A percentile compares a stretch with the other conserved stretches of the same genome.
These are phyloP conservation scores for Catostylus mosaicus DNA, from an alignment of 30 jellyfish, hydroid and myxozoan genomes.

Conservation along the genomic window DNA sequence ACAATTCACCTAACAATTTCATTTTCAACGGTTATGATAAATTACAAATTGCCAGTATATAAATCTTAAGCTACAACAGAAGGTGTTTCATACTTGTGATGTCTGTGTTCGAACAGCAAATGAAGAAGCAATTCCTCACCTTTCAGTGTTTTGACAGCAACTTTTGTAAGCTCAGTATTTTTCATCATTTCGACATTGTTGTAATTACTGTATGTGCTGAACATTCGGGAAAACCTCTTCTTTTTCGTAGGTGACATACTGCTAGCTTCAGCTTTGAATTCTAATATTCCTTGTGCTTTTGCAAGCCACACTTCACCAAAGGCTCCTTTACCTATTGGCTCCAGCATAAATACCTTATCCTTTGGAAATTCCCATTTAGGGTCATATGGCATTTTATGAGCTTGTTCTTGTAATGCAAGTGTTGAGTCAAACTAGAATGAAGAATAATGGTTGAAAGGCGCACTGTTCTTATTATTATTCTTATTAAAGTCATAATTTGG, in stretches of 20 bases:
- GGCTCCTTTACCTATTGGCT: conserved; percentile 92
- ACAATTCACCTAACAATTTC: too few species aligned
- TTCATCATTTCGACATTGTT: conserved; percentile 22
- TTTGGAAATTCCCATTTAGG: conserved; percentile 98
- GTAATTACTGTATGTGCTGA: conserved; percentile 29
- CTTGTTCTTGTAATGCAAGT: conserved; percentile 76
- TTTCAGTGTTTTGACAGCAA: conserved; percentile 92
- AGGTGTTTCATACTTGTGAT: too few species aligned
- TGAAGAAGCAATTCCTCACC: conserved; percentile 51
- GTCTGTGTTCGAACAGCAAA: too few species aligned
- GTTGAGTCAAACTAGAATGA: conserved; percentile 74
- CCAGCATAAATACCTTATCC: conserved; percentile 63
- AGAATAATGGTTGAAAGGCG: background rate
- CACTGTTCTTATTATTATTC: background rate
- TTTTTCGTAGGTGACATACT: conserved; percentile 40
- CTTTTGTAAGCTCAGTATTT: conserved; percentile 52
- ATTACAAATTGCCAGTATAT: too few species aligned
- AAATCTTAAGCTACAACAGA: too few species aligned
- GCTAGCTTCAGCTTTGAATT: conserved; percentile 46
- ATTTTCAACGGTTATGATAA: too few species aligned
- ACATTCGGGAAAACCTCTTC: conserved; percentile 39
- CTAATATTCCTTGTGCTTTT: conserved; percentile 87
- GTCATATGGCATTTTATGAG: conserved; percentile 86
- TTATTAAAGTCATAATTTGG: background rate
- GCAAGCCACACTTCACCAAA: conserved; percentile 99